Evolutionary conservation across 2,113 vertebrate species (phyloP).

Genomic region (Zeus faber): DNA sequence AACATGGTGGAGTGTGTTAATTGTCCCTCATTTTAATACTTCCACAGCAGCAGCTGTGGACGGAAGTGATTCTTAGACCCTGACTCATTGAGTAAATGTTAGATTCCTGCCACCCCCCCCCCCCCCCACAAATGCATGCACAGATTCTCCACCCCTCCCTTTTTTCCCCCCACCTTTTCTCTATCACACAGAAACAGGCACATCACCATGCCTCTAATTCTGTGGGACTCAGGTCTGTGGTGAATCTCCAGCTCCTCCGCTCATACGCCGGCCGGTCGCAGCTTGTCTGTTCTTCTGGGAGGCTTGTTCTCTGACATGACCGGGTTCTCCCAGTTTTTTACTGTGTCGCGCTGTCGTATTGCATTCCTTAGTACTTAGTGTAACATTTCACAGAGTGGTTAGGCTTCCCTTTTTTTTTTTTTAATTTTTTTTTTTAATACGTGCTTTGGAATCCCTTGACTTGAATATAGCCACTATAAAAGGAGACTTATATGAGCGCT

Average conservation of each 20-base stretch:
- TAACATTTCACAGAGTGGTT: slow-evolving; percentile 3
- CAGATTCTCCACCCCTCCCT: slow-evolving; percentile 15
- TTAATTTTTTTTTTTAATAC: too few relatives aligned
- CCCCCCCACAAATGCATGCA: slow-evolving; percentile 33
- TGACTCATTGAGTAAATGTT: slow-evolving; percentile 53
- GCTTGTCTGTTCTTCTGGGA: slow-evolving; percentile 3
- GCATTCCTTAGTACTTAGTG: background rate
- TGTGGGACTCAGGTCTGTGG: background rate
- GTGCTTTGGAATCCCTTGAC: too few relatives aligned
- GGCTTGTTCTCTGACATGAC: background rate
- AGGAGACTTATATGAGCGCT: background rate
- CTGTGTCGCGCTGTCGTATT: background rate
- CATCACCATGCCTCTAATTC: background rate
- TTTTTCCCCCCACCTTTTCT: slow-evolving; percentile 20
- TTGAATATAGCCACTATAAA: too few relatives aligned
- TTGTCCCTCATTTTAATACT: slow-evolving; percentile 45
- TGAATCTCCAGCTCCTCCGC: background rate
- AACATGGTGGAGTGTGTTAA: slow-evolving; percentile 33
- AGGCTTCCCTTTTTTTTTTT: background rate
- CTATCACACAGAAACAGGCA: slow-evolving; percentile 15
- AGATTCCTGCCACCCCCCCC: slow-evolving; percentile 18
- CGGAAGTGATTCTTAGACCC: slow-evolving; percentile 52
- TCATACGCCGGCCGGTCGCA: too few relatives aligned
- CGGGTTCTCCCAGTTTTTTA: background rate
- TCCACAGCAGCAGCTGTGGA: slow-evolving; percentile 34